phyloP scores from a whole-genome alignment of 2,888 invertebrate species.

The Drosophila barbarae region DNA sequence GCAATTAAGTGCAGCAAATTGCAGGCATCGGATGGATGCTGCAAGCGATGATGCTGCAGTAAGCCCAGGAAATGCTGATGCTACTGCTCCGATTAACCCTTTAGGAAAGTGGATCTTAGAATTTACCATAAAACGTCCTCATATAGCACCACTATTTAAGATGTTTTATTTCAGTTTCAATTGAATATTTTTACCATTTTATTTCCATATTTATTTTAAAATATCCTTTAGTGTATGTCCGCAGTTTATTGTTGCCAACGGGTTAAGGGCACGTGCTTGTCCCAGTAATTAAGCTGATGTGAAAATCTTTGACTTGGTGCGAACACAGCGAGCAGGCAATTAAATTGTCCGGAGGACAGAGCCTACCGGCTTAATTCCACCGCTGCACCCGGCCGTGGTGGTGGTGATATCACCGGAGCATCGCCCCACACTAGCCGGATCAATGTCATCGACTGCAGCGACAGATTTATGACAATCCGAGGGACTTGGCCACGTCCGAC shows the following conservation, averaged over 20 bases:
- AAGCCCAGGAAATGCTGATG: constrained; percentile 2
- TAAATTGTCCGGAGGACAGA: constrained; percentile 55
- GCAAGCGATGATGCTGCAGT: background rate
- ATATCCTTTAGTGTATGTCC: too few relatives aligned
- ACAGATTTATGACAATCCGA: constrained; percentile 64
- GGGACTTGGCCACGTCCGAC: constrained; percentile 20
- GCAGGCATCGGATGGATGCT: constrained; percentile 18
- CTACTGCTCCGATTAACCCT: constrained; percentile 7
- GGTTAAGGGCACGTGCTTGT: constrained; percentile 27
- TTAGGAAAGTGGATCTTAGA: background rate
- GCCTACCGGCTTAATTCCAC: constrained; percentile 42
- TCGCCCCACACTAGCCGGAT: constrained; percentile 26
- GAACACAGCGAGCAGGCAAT: constrained; percentile 67
- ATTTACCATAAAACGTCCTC: background rate
- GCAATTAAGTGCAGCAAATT: constrained; percentile 63
- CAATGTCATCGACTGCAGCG: constrained; percentile 50
- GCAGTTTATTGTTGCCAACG: background rate
- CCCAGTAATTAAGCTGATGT: constrained; percentile 62
- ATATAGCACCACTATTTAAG: too few relatives aligned
- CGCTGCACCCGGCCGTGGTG: constrained; percentile 1
- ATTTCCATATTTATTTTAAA: too few relatives aligned
- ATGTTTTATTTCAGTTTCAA: too few relatives aligned
- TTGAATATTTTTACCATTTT: too few relatives aligned
- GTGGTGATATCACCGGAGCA: constrained; percentile 28
- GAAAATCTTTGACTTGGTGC: constrained; percentile 65